Evolutionary conservation across 2,797 vertebrate species (phyloP).

Genomic region (Trematomus bernacchii): DNA sequence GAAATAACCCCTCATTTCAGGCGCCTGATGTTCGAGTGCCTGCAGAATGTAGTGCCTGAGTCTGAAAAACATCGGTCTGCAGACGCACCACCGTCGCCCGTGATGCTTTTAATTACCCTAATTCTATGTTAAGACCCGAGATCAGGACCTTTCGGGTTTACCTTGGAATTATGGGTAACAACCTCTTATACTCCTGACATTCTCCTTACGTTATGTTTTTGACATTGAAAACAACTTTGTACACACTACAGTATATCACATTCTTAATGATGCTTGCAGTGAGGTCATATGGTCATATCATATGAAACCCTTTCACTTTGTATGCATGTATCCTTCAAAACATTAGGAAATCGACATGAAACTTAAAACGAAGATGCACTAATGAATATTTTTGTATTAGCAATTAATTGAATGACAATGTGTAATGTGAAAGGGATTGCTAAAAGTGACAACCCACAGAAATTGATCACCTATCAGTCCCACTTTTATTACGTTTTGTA

Average conservation of each 20-base stretch:
- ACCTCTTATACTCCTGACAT: conserved; percentile 55
- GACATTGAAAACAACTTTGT: conserved; percentile 21
- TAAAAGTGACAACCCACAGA: background rate
- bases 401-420: background rate
- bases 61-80: conserved; percentile 80
- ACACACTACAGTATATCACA: background rate
- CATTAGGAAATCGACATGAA: accelerated
- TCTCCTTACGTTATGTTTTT: conserved; percentile 14
- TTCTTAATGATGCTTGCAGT: background rate
- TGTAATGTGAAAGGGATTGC: background rate
- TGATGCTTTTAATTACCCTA: conserved; percentile 78
- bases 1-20: conserved; percentile 76
- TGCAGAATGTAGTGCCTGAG: conserved; percentile 59
- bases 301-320: no score
- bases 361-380: background rate
- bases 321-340: background rate
- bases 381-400: background rate
- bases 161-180: conserved; percentile 65
- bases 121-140: conserved; percentile 75
- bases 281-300: background rate
- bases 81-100: conserved; percentile 64
- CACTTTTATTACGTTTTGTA: background rate
- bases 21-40: conserved; percentile 74
- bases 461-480: background rate
- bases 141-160: conserved; percentile 63